Percentiles rank a stretch among this genome's conserved stretches.
Evolutionary conservation across 2,797 vertebrate species (phyloP).

Genomic region (Microtus obscurus): DNA sequence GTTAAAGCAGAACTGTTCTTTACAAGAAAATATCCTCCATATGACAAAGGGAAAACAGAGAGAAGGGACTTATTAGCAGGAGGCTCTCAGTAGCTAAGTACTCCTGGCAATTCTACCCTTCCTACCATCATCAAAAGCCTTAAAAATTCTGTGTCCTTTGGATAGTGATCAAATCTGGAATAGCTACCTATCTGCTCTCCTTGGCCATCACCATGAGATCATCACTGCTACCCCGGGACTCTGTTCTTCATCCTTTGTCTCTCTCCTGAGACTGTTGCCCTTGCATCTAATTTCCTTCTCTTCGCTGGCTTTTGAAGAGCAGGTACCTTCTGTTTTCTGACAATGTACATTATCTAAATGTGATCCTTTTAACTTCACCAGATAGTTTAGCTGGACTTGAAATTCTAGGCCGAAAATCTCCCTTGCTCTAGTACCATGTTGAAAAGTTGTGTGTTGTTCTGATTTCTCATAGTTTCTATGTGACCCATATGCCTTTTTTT

Average conservation of each 20-base stretch:
- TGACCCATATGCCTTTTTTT: not conserved
- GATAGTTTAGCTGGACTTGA: not conserved
- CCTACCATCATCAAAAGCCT: not conserved
- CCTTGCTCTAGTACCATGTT: not conserved
- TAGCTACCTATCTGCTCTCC: not conserved
- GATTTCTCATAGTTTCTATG: conserved; percentile 33
- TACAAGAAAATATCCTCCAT: not conserved
- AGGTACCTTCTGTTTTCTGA: not conserved
- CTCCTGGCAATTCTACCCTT: not conserved
- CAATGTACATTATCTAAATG: not conserved
- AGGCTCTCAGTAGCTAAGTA: not conserved
- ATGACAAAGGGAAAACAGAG: not conserved
- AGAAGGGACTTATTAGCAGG: not conserved
- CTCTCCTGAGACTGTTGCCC: not conserved
- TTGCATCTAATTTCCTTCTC: not conserved
- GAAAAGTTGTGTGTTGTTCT: not conserved
- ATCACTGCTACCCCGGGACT: not conserved
- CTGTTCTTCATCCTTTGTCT: not conserved
- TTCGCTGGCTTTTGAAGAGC: not conserved
- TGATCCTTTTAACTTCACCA: not conserved
- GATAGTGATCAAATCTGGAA: not conserved
- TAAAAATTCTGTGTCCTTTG: not conserved
- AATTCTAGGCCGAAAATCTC: not conserved
- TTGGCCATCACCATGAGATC: not conserved
- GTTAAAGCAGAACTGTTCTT: not conserved